Conservation (phyloP, 1,140 invertebrate species). For the Choristoneura fumiferana region DNA sequence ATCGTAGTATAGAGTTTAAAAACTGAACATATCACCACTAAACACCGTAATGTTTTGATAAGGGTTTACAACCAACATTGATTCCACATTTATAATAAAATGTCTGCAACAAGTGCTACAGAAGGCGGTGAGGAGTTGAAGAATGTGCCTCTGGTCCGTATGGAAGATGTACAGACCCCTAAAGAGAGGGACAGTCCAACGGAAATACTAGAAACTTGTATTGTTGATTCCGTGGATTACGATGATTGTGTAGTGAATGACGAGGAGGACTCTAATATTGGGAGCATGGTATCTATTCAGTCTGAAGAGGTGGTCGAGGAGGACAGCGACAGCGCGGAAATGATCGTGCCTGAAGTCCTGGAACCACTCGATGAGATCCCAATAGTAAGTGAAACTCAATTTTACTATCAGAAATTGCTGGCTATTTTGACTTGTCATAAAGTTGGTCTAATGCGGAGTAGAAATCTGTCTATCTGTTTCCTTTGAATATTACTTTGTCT, state of each 20-base stretch:
- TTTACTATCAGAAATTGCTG: too few species aligned
- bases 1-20: neutral
- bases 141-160: slow-evolving; percentile 53
- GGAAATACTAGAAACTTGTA: slow-evolving; percentile 35
- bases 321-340: slow-evolving; percentile 29
- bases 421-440: too few species aligned
- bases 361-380: slow-evolving; percentile 21
- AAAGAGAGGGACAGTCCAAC: slow-evolving; percentile 36
- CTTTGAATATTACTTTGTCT: too few species aligned
- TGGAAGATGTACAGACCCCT: slow-evolving; percentile 59
- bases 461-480: too few species aligned
- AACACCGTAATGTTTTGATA: slow-evolving; percentile 27
- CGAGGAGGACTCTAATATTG: slow-evolving; percentile 55
- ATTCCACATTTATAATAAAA: slow-evolving; percentile 24
- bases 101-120: slow-evolving; percentile 48
- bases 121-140: slow-evolving; percentile 54
- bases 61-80: neutral
- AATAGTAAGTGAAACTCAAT: slow-evolving; percentile 23
- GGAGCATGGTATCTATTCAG: slow-evolving; percentile 56
- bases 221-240: slow-evolving; percentile 37
- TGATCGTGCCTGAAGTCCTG: slow-evolving; percentile 41
- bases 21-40: neutral
- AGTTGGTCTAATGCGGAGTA: too few species aligned
- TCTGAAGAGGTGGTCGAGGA: slow-evolving; percentile 40
- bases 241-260: slow-evolving; percentile 37